phyloP scores from a whole-genome alignment of 2,113 vertebrate species.

The Micronycteris hirsuta region DNA sequence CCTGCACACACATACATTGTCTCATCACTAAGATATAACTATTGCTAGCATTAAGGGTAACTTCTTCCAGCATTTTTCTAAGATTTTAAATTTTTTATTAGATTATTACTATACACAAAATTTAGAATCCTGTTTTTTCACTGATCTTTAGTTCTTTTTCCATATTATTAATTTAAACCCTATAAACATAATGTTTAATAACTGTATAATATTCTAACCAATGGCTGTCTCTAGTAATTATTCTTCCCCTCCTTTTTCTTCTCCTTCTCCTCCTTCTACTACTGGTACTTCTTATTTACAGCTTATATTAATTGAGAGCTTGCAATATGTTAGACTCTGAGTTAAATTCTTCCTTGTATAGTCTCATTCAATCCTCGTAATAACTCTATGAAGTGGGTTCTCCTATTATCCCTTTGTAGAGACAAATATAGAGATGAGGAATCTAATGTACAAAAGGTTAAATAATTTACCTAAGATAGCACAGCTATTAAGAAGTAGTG shows the following conservation, averaged over 20 bases:
- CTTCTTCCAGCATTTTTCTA: neutral
- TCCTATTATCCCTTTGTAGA: neutral
- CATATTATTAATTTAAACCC: slow-evolving; percentile 39
- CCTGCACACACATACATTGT: neutral
- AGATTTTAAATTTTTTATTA: neutral
- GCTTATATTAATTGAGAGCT: neutral
- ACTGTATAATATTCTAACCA: neutral
- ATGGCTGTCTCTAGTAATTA: slow-evolving; percentile 11
- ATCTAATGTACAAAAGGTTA: neutral
- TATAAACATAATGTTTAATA: slow-evolving; percentile 35
- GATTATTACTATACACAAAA: neutral
- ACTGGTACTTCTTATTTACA: neutral
- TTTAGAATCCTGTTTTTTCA: neutral
- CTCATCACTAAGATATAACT: neutral
- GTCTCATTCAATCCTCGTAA: neutral
- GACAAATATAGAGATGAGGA: neutral
- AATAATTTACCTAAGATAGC: neutral
- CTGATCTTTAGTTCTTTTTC: slow-evolving; percentile 44
- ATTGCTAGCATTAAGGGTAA: neutral
- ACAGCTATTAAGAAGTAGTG: neutral
- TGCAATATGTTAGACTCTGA: neutral
- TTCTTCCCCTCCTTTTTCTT: neutral
- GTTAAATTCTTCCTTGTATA: neutral
- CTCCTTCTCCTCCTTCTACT: neutral
- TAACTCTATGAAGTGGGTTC: neutral